These are phyloP conservation scores for Turritopsis dohrnii DNA, from an alignment of 30 jellyfish, hydroid and myxozoan genomes.

Conservation along the genomic window DNA sequence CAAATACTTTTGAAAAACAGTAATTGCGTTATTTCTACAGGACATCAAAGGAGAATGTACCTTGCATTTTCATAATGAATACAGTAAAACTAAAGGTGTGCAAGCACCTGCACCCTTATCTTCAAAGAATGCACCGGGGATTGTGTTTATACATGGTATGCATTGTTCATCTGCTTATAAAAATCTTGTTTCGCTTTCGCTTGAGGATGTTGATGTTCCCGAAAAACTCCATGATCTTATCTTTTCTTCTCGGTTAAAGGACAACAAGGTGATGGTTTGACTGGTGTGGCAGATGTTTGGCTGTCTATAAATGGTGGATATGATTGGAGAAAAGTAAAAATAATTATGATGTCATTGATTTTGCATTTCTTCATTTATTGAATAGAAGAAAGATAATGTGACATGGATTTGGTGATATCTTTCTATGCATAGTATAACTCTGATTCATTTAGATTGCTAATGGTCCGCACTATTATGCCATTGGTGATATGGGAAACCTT, in stretches of 20 bases:
- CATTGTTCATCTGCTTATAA: not conserved
- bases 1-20: not conserved
- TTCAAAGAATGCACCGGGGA: conserved; percentile 60
- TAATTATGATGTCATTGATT: too few relatives aligned
- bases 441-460: conserved; percentile 21
- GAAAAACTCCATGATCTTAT: too few relatives aligned
- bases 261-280: conserved; percentile 69
- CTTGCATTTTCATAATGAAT: conserved; percentile 60
- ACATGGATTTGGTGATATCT: not conserved
- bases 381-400: not conserved
- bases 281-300: conserved; percentile 65
- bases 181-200: not conserved
- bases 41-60: conserved; percentile 11
- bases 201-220: too few relatives aligned
- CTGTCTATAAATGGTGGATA: conserved; percentile 83
- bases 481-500: conserved; percentile 82
- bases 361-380: not conserved
- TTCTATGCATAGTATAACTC: not conserved
- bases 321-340: conserved; percentile 74
- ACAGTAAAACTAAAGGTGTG: conserved; percentile 41
- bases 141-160: conserved; percentile 63
- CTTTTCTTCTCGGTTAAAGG: conserved; percentile 32
- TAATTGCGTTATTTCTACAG: conserved; percentile 9
- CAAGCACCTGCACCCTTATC: conserved; percentile 64
- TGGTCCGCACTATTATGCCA: conserved; percentile 91